Conservation (phyloP, 2,797 vertebrate species). For the Pipistrellus pygmaeus region DNA sequence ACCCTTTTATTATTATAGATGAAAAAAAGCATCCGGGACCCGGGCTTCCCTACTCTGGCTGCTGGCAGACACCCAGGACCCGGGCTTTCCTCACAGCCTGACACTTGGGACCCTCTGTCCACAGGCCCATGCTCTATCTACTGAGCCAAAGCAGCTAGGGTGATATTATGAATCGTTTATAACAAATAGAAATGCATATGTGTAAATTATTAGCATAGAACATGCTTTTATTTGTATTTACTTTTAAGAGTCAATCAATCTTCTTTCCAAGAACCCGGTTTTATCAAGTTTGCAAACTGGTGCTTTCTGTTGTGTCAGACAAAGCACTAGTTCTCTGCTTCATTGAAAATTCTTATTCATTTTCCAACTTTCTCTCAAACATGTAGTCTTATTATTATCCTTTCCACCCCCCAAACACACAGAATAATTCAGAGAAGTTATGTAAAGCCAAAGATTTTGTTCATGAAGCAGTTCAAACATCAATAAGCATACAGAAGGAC, state of each 20-base stretch:
- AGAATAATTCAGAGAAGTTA: background rate
- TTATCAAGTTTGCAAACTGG: background rate
- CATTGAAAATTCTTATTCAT: background rate
- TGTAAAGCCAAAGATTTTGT: background rate
- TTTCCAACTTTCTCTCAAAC: background rate
- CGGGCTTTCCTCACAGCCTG: too few relatives aligned
- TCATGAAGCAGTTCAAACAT: background rate
- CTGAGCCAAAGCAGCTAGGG: too few relatives aligned
- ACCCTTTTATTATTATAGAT: too few relatives aligned
- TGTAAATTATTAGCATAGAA: background rate
- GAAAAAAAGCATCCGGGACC: too few relatives aligned
- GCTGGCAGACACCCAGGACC: too few relatives aligned
- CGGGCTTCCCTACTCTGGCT: too few relatives aligned
- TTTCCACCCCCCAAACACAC: fast-evolving
- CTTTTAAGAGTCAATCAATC: background rate
- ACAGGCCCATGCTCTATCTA: too few relatives aligned
- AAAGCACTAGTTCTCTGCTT: background rate
- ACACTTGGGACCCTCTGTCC: too few relatives aligned
- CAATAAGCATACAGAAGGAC: background rate
- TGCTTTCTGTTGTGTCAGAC: background rate
- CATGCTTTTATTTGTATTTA: background rate
- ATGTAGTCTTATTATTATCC: background rate
- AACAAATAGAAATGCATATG: background rate
- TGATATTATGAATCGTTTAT: background rate
- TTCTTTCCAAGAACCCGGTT: background rate